phyloP scores from a whole-genome alignment of 2,113 vertebrate species.

The Patagioenas fasciata region DNA sequence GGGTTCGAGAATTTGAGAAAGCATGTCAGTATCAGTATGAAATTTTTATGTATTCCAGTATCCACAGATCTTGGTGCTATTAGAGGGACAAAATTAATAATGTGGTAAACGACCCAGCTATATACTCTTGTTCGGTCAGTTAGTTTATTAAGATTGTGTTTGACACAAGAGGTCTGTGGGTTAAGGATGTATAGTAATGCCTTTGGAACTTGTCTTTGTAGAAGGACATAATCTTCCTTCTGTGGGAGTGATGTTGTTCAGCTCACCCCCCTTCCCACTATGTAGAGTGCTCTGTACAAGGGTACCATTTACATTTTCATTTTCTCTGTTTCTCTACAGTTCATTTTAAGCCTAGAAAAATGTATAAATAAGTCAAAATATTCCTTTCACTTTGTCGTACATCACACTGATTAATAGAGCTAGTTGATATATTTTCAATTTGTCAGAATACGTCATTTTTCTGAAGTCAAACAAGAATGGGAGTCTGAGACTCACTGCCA shows the following conservation, averaged over 20 bases:
- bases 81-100: neutral
- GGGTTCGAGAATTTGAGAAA: neutral
- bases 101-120: neutral
- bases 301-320: neutral
- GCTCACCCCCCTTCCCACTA: neutral
- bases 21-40: neutral
- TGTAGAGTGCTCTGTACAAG: neutral
- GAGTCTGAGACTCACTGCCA: neutral
- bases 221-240: neutral
- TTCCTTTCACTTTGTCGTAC: neutral
- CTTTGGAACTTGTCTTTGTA: neutral
- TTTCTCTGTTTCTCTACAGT: neutral
- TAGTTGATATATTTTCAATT: neutral
- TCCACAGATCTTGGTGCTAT: neutral
- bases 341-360: neutral
- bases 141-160: neutral
- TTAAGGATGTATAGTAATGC: neutral
- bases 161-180: neutral
- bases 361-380: neutral
- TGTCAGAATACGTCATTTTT: neutral
- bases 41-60: neutral
- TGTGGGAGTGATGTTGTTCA: neutral
- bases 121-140: neutral
- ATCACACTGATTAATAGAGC: neutral
- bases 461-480: neutral